phyloP scores from a whole-genome alignment of 2,888 invertebrate genomes.

The Papilio elwesi region DNA sequence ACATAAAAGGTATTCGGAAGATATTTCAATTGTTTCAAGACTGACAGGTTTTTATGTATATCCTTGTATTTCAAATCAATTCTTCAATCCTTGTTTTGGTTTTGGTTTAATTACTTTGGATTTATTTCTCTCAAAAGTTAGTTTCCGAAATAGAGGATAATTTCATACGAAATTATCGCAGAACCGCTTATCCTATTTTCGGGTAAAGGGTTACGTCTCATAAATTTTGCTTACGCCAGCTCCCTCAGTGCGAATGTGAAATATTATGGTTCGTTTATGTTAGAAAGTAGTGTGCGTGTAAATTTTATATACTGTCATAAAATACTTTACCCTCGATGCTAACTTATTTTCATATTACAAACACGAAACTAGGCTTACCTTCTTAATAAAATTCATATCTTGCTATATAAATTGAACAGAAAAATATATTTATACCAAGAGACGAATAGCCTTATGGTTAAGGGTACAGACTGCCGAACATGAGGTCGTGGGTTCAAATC shows the following conservation, averaged over 20 bases:
- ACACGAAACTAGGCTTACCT: background rate
- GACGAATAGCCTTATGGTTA: no score
- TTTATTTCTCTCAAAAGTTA: no score
- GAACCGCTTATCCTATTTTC: background rate
- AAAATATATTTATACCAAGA: no score
- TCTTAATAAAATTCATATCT: background rate
- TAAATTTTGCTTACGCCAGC: conserved; percentile 1
- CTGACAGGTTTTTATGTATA: no score
- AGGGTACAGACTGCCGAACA: no score
- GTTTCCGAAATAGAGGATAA: background rate
- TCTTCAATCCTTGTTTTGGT: no score
- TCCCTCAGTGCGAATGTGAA: conserved; percentile 11
- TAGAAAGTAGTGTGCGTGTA: background rate
- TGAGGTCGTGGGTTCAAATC: no score
- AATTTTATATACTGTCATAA: conserved; percentile 13
- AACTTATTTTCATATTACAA: conserved; percentile 2
- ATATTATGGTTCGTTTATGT: conserved; percentile 5
- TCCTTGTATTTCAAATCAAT: no score
- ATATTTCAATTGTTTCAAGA: no score
- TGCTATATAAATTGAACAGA: no score
- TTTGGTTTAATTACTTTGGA: no score
- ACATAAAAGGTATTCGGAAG: no score
- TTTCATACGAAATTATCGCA: background rate
- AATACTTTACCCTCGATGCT: background rate
- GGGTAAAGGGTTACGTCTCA: conserved; percentile 15